phyloP scores from a whole-genome alignment of 2,797 vertebrate species.

The Dendrocincla tyrannina region DNA sequence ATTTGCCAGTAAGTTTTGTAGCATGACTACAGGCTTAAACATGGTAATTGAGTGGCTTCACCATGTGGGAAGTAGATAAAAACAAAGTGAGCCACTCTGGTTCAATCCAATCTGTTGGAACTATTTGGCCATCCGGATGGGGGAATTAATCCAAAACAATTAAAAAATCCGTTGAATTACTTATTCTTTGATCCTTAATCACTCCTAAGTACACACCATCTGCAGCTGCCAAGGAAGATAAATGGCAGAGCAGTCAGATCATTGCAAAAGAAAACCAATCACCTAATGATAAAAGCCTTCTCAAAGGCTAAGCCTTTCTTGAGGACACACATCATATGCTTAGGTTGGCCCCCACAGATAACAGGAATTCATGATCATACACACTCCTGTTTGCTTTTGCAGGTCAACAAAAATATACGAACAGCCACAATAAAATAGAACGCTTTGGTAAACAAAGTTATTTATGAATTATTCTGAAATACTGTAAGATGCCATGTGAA shows the following conservation, averaged over 20 bases:
- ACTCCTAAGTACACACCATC: background rate
- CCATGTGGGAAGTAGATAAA: background rate
- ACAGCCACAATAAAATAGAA: background rate
- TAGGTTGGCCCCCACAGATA: background rate
- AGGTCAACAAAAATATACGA: background rate
- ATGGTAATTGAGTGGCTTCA: background rate
- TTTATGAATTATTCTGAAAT: background rate
- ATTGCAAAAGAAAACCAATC: background rate
- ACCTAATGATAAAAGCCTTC: background rate
- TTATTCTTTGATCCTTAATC: constrained; percentile 28
- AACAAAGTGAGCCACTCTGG: background rate
- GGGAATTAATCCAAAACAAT: constrained; percentile 1
- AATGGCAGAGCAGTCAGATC: background rate
- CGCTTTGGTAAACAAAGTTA: background rate
- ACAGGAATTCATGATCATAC: background rate
- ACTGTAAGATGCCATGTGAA: background rate
- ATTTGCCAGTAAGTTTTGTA: background rate
- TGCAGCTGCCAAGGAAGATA: constrained; percentile 12
- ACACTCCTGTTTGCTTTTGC: background rate
- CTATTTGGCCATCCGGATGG: background rate
- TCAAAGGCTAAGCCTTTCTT: background rate
- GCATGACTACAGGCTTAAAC: background rate
- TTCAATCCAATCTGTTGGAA: constrained; percentile 5
- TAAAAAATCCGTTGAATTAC: background rate
- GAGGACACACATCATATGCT: background rate